These are phyloP conservation scores for Erpobdella octoculata DNA, from an alignment of 2,888 invertebrate species.

Conservation along the genomic window DNA sequence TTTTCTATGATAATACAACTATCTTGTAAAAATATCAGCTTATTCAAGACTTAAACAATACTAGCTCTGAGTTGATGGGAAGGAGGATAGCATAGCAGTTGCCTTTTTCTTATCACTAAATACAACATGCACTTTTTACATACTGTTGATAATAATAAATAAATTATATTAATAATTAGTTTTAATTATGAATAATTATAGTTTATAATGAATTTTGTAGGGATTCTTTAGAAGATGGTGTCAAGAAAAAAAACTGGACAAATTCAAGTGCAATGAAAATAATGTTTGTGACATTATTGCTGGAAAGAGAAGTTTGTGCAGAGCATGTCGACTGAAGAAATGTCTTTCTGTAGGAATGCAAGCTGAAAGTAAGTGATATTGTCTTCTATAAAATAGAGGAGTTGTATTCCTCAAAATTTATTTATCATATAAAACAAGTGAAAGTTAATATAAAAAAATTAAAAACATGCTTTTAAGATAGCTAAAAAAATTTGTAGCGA, in stretches of 20 bases:
- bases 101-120: background rate
- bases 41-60: too few relatives aligned
- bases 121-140: too few relatives aligned
- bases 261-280: constrained; percentile 6
- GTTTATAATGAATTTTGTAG: background rate
- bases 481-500: too few relatives aligned
- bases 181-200: background rate
- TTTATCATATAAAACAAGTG: too few relatives aligned
- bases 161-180: too few relatives aligned
- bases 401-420: too few relatives aligned
- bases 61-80: too few relatives aligned
- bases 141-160: too few relatives aligned
- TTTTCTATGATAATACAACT: too few relatives aligned
- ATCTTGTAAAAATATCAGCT: too few relatives aligned
- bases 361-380: background rate
- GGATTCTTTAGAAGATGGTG: constrained; percentile 14
- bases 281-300: background rate
- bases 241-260: background rate
- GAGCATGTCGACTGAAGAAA: background rate
- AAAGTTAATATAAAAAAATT: too few relatives aligned
- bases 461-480: too few relatives aligned
- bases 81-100: background rate
- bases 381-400: background rate
- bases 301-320: background rate
- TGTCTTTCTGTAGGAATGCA: background rate